phyloP scores from a whole-genome alignment of 2,113 vertebrate genomes.

The Rhagologus leucostigma region DNA sequence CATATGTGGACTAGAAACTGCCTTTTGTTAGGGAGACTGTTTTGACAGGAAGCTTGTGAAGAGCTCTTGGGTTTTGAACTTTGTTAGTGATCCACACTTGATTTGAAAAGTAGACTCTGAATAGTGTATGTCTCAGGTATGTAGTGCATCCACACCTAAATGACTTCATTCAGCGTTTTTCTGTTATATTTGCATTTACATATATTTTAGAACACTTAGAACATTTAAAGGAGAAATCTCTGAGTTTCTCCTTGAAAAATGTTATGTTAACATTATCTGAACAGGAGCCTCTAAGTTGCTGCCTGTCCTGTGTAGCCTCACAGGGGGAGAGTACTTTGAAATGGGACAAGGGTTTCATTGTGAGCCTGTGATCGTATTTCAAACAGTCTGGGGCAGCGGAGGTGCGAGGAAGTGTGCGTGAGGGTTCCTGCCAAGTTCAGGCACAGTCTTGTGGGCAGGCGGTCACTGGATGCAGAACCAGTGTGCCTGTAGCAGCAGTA shows the following conservation, averaged over 20 bases:
- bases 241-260: neutral
- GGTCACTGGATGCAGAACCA: accelerated
- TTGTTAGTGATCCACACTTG: neutral
- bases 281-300: neutral
- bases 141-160: neutral
- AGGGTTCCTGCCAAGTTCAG: neutral
- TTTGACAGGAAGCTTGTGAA: neutral
- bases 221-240: neutral
- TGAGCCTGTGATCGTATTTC: neutral
- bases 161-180: neutral
- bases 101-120: neutral
- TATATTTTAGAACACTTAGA: neutral
- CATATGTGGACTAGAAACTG: neutral
- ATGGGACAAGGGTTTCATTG: neutral
- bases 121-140: neutral
- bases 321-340: neutral
- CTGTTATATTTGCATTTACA: neutral
- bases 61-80: neutral
- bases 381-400: neutral
- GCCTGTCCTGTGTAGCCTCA: neutral
- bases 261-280: neutral
- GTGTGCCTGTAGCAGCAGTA: neutral
- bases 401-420: neutral
- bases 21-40: neutral
- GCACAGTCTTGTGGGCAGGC: neutral